Percentiles rank a stretch among this genome's conserved stretches.
phyloP scores from a whole-genome alignment of 1,140 invertebrate species.

The Chionoecetes opilio region DNA sequence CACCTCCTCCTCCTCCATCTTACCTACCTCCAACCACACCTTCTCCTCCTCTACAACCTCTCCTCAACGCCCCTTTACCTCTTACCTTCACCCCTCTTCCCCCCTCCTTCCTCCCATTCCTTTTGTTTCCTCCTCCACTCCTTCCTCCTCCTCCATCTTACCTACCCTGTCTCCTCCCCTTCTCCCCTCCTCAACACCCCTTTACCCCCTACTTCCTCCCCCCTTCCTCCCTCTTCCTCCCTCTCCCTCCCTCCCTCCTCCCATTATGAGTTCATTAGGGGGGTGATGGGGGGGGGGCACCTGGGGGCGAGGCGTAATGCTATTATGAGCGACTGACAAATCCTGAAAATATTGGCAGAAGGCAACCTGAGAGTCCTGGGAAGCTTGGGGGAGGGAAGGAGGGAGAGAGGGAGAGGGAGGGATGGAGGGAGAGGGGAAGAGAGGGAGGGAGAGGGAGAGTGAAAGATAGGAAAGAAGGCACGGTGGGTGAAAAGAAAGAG shows the following conservation, averaged over 20 bases:
- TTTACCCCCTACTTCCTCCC: background rate
- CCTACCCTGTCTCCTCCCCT: background rate
- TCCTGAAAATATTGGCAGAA: conserved; percentile 50
- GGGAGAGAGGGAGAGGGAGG: background rate
- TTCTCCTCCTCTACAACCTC: background rate
- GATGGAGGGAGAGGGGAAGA: background rate
- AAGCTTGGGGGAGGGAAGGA: background rate
- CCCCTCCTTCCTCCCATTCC: background rate
- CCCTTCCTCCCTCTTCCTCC: background rate
- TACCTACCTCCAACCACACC: background rate
- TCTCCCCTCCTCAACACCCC: background rate
- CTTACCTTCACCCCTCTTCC: background rate
- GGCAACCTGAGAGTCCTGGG: conserved; percentile 42
- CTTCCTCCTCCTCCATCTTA: background rate
- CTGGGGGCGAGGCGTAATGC: conserved; percentile 35
- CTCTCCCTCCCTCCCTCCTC: background rate
- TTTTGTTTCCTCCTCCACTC: background rate
- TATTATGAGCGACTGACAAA: conserved; percentile 49
- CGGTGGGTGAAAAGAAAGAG: background rate
- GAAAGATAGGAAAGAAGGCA: background rate
- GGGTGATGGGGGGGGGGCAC: background rate
- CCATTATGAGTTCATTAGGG: background rate
- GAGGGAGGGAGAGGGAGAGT: background rate
- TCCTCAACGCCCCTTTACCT: background rate
- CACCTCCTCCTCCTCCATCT: conserved; percentile 22